phyloP scores from a whole-genome alignment of 2,888 invertebrate genomes.

The Lasioglossum figueresi region DNA sequence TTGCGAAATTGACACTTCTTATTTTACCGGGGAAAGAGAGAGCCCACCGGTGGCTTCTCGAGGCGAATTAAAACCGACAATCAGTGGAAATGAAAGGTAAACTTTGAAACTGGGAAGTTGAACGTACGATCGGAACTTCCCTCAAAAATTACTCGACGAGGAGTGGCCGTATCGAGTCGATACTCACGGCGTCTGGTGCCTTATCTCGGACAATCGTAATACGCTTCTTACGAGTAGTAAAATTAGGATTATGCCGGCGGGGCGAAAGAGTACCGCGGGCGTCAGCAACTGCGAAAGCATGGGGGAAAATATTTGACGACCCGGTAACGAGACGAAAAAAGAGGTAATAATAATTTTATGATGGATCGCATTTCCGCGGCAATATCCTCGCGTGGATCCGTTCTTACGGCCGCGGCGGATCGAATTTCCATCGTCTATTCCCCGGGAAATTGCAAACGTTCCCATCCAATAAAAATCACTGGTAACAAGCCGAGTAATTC shows the following conservation, averaged over 20 bases:
- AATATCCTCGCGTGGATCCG: not conserved
- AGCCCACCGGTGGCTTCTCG: not conserved
- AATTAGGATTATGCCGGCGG: not conserved
- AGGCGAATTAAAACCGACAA: not conserved
- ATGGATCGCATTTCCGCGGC: not conserved
- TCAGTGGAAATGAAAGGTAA: constrained; percentile 1
- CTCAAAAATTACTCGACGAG: not conserved
- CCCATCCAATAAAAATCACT: constrained; percentile 21
- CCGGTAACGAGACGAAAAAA: not conserved
- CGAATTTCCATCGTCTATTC: constrained; percentile 43
- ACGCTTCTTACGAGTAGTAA: not conserved
- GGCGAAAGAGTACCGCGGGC: not conserved
- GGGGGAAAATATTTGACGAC: not conserved
- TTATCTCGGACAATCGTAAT: not conserved
- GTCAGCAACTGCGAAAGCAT: not conserved
- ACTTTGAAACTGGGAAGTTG: not conserved
- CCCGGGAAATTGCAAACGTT: constrained; percentile 34
- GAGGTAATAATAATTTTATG: constrained; percentile 1
- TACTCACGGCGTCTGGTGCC: not conserved
- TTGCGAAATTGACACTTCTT: not conserved
- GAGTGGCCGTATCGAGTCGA: not conserved
- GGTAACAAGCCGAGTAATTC: constrained; percentile 42
- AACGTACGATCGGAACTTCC: not conserved
- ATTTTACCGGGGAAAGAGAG: not conserved
- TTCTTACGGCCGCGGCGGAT: constrained; percentile 10